Evolutionary conservation across 2,888 invertebrate species (phyloP).

Genomic region (Machimus atricapillus): DNA sequence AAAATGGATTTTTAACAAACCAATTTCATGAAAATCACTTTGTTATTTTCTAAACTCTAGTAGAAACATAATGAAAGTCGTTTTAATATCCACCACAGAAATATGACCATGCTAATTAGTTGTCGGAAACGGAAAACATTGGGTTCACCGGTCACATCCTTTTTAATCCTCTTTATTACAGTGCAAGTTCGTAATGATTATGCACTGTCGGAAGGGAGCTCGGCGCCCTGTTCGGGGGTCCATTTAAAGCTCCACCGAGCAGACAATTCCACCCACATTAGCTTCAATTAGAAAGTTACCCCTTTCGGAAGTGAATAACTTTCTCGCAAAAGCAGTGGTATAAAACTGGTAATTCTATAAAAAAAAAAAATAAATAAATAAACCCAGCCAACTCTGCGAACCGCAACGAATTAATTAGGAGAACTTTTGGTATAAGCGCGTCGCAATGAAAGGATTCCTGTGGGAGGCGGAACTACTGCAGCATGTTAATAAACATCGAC

Average conservation of each 20-base stretch:
- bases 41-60: too few species aligned
- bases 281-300: neutral
- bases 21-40: too few species aligned
- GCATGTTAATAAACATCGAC: neutral
- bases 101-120: neutral
- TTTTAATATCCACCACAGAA: too few species aligned
- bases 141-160: neutral
- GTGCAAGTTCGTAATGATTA: neutral
- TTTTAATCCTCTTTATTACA: neutral
- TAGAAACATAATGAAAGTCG: too few species aligned
- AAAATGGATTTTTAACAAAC: too few species aligned
- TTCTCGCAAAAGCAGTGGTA: neutral
- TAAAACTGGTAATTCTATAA: neutral
- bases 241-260: neutral
- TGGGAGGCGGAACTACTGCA: neutral
- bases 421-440: neutral
- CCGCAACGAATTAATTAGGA: neutral
- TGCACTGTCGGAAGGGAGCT: neutral
- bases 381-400: neutral
- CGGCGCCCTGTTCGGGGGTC: neutral
- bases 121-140: neutral
- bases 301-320: neutral
- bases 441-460: neutral
- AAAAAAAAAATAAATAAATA: neutral
- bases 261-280: neutral